phyloP scores from a whole-genome alignment of 2,888 invertebrate genomes.

The Trissolcus brochymenae region DNA sequence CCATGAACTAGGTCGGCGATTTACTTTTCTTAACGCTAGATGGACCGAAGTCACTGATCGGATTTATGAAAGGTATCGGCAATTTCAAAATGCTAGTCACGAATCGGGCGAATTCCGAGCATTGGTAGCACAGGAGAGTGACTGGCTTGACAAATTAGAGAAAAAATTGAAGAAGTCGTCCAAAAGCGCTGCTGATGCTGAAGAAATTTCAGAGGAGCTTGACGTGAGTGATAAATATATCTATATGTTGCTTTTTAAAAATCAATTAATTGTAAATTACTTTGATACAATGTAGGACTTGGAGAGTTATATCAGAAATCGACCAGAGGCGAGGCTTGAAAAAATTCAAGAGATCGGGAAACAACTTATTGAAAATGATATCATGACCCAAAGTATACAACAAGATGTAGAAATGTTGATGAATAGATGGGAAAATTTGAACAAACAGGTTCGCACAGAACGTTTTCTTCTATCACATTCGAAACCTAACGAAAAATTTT shows the following conservation, averaged over 20 bases:
- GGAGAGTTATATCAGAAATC: constrained; percentile 87
- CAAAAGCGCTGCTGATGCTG: constrained; percentile 88
- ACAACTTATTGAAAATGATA: constrained; percentile 85
- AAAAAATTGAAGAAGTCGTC: constrained; percentile 84
- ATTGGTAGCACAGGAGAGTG: constrained; percentile 86
- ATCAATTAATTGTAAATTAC: background rate
- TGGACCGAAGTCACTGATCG: constrained; percentile 85
- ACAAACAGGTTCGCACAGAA: constrained; percentile 79
- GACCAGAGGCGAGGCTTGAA: constrained; percentile 83
- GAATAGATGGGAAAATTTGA: constrained; percentile 82
- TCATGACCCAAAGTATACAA: constrained; percentile 83
- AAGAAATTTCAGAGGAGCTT: constrained; percentile 93
- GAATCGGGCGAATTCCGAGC: constrained; percentile 88
- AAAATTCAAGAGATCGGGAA: constrained; percentile 86
- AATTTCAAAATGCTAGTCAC: constrained; percentile 85
- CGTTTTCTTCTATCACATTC: no score
- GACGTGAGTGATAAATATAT: constrained; percentile 80
- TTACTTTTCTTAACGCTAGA: constrained; percentile 83
- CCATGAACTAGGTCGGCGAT: constrained; percentile 81
- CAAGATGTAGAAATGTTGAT: constrained; percentile 82
- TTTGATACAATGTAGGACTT: constrained; percentile 80
- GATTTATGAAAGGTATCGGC: constrained; percentile 82
- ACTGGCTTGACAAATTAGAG: constrained; percentile 88
- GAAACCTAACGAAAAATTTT: no score
- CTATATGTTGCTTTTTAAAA: background rate